A percentile compares a stretch with the other conserved stretches of the same genome.
phyloP scores from a whole-genome alignment of 2,113 vertebrate species.

The Junco hyemalis region DNA sequence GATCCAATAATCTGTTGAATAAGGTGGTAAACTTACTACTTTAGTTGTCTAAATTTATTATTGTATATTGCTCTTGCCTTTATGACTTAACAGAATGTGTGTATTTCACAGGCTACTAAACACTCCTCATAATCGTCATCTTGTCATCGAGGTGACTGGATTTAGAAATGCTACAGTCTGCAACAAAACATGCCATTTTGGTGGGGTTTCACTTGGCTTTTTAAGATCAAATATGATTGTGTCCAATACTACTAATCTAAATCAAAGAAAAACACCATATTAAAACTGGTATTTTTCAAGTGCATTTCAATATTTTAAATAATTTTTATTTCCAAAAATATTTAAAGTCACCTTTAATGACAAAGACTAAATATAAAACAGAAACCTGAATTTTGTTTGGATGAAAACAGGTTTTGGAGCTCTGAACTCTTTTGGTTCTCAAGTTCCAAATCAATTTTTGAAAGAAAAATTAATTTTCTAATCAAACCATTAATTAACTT shows the following conservation, averaged over 20 bases:
- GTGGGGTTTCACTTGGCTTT: not conserved
- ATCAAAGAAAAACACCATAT: not conserved
- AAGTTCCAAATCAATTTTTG: not conserved
- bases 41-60: slow-evolving; percentile 12
- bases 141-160: not conserved
- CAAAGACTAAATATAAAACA: slow-evolving; percentile 14
- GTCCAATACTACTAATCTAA: not conserved
- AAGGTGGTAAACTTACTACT: not conserved
- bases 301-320: not conserved
- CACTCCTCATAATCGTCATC: not conserved
- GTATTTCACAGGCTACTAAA: not conserved
- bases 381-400: slow-evolving; percentile 1
- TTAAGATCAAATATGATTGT: not conserved
- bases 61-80: slow-evolving; percentile 48
- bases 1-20: not conserved
- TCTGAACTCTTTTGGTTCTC: not conserved
- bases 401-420: not conserved
- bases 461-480: slow-evolving; percentile 29
- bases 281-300: not conserved
- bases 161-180: not conserved
- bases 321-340: not conserved
- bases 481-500: slow-evolving; percentile 39
- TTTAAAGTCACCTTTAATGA: not conserved
- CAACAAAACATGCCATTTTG: not conserved
- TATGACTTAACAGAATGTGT: not conserved